These are phyloP conservation scores for Nysson spinosus DNA, from an alignment of 2,888 invertebrate genomes.

Conservation along the genomic window DNA sequence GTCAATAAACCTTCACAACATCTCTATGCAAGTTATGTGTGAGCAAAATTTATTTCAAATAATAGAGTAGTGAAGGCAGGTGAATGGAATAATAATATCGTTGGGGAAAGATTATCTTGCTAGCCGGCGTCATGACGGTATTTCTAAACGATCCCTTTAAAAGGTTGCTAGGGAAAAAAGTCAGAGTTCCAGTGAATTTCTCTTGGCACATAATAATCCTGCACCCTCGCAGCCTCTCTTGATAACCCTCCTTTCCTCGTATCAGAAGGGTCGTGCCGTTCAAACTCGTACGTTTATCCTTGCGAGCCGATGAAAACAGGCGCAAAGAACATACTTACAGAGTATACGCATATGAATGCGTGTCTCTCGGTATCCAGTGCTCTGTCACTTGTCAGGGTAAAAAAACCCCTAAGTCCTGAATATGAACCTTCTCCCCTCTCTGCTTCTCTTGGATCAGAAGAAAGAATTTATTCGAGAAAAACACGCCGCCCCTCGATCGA, in stretches of 20 bases:
- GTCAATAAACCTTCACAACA: too few species aligned
- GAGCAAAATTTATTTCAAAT: too few species aligned
- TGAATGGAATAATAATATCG: too few species aligned
- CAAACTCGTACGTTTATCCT: conserved; percentile 29
- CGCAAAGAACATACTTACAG: conserved; percentile 8
- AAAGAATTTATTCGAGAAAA: conserved; percentile 10
- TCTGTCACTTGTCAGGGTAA: neutral
- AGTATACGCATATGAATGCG: neutral
- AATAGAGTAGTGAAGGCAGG: too few species aligned
- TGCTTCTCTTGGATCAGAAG: too few species aligned
- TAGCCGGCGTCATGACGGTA: neutral
- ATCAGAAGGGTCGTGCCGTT: conserved; percentile 22
- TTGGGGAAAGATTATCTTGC: neutral
- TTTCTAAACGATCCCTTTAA: conserved; percentile 30
- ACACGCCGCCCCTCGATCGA: neutral
- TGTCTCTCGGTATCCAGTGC: neutral
- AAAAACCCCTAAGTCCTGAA: neutral
- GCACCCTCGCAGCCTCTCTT: conserved; percentile 19
- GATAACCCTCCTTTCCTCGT: conserved; percentile 33
- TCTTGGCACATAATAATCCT: conserved; percentile 45
- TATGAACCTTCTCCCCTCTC: conserved; percentile 3
- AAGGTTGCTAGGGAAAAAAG: conserved; percentile 17
- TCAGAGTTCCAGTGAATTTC: conserved; percentile 25
- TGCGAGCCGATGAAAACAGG: conserved; percentile 28
- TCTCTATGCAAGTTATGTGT: too few species aligned